Conservation (phyloP, 2,113 vertebrate species). For the Corythornis vintsioides region DNA sequence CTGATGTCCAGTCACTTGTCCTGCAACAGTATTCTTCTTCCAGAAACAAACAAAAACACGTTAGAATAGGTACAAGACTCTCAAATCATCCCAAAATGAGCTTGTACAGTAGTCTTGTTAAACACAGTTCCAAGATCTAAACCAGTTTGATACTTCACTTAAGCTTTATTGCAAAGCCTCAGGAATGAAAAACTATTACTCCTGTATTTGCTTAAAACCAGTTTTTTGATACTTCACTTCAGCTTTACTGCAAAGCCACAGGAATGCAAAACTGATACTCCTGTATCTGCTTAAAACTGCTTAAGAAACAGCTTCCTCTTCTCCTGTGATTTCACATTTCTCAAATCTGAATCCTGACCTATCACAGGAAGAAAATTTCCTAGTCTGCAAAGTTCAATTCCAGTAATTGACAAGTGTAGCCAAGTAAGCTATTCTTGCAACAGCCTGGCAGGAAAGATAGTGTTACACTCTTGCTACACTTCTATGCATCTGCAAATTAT, state of each 20-base stretch:
- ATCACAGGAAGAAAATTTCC: neutral
- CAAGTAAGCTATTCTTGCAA: neutral
- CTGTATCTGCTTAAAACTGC: neutral
- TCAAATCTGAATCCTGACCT: neutral
- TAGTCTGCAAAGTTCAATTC: neutral
- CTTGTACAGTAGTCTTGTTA: neutral
- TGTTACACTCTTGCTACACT: constrained; percentile 22
- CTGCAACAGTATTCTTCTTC: neutral
- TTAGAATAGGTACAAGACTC: neutral
- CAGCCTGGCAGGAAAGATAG: constrained; percentile 12
- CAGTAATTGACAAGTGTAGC: neutral
- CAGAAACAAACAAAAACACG: neutral
- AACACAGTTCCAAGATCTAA: neutral
- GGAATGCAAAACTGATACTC: neutral
- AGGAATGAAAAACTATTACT: neutral
- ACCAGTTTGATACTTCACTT: neutral
- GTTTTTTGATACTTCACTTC: neutral
- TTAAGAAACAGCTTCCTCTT: neutral
- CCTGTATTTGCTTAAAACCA: neutral
- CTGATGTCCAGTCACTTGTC: neutral
- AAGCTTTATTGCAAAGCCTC: neutral
- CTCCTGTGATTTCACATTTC: neutral
- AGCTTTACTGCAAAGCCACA: neutral
- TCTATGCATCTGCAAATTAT: constrained; percentile 49
- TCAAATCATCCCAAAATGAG: neutral